Evolutionary conservation across 1,140 invertebrate genomes (phyloP).

Genomic region (Helicoverpa zea): DNA sequence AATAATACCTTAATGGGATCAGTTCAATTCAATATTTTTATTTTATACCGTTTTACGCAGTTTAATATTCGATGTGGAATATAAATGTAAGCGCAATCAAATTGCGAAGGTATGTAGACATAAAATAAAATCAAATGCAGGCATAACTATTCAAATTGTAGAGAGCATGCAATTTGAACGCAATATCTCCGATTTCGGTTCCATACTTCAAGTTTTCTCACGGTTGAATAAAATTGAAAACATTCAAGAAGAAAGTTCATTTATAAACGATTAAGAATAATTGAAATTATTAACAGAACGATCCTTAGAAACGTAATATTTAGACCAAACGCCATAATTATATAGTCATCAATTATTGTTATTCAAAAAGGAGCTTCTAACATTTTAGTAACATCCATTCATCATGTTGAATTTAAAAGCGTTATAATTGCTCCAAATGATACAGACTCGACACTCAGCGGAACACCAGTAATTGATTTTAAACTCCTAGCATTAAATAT

Average conservation of each 20-base stretch:
- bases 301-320: neutral
- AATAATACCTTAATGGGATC: constrained; percentile 40
- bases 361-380: too few species aligned
- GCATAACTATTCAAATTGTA: neutral
- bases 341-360: too few species aligned
- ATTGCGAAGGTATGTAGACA: constrained; percentile 2
- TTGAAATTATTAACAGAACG: too few species aligned
- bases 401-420: neutral
- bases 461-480: neutral
- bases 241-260: neutral
- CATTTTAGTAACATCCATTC: neutral
- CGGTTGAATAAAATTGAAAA: neutral
- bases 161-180: constrained; percentile 7
- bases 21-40: constrained; percentile 43
- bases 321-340: neutral
- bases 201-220: constrained; percentile 6
- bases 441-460: neutral
- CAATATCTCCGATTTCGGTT: constrained; percentile 15
- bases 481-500: neutral
- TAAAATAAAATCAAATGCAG: constrained; percentile 16
- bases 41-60: constrained; percentile 19
- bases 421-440: neutral
- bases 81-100: constrained; percentile 31
- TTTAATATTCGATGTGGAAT: constrained; percentile 31
- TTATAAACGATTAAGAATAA: neutral